Conservation (phyloP, 2,888 invertebrate species). For the Pollenia amentaria region DNA sequence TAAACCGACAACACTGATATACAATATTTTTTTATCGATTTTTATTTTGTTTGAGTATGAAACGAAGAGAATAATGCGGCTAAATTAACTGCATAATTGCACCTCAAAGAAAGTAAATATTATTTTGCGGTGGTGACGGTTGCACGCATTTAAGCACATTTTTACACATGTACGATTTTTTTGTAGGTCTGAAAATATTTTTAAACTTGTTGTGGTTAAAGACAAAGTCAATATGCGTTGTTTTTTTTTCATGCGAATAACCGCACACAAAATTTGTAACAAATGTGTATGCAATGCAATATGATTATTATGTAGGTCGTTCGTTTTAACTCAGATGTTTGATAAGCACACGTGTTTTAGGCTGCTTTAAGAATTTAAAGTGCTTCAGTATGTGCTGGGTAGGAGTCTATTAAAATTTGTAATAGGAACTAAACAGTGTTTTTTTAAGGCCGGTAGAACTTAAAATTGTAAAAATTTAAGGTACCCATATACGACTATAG, state of each 20-base stretch:
- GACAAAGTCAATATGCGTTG: constrained; percentile 6
- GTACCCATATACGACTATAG: no score
- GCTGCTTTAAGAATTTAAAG: not conserved
- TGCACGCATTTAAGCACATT: not conserved
- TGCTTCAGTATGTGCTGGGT: no score
- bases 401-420: no score
- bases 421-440: no score
- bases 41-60: constrained; percentile 13
- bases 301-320: not conserved
- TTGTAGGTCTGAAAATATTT: constrained; percentile 24
- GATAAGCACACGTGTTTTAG: constrained; percentile 14
- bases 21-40: not conserved
- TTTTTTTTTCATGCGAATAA: constrained; percentile 12
- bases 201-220: constrained; percentile 38
- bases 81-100: constrained; percentile 61
- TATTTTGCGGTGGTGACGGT: constrained; percentile 21
- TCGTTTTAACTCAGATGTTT: not conserved
- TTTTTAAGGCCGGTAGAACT: no score
- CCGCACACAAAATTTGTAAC: constrained; percentile 19
- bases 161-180: not conserved
- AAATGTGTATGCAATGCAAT: not conserved
- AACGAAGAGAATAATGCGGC: constrained; percentile 24
- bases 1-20: not conserved
- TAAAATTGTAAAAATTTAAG: no score
- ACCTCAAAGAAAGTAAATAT: constrained; percentile 46